phyloP scores from a whole-genome alignment of 2,888 invertebrate genomes.

The Drosophila peninsularis region DNA sequence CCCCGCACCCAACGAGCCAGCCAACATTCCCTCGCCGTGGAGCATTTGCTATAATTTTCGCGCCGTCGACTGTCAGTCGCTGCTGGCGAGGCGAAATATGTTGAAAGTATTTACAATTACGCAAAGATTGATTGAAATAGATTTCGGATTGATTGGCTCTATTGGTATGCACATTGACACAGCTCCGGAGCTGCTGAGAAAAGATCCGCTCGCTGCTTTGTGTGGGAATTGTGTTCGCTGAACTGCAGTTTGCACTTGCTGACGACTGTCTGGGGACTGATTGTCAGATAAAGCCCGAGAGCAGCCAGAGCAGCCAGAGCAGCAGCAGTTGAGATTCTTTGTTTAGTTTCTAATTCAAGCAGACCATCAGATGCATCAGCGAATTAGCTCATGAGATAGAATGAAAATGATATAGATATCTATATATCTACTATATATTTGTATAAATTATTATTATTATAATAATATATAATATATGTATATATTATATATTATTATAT shows the following conservation, averaged over 20 bases:
- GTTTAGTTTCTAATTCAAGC: conserved; percentile 33
- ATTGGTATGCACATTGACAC: conserved; percentile 72
- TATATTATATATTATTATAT: background rate
- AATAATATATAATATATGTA: too few species aligned
- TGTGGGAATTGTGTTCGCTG: conserved; percentile 62
- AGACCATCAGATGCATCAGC: too few species aligned
- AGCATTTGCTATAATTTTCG: conserved; percentile 79
- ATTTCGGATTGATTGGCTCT: conserved; percentile 82
- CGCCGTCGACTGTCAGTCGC: conserved; percentile 55
- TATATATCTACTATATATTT: too few species aligned
- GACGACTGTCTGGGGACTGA: conserved; percentile 51
- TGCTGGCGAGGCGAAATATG: conserved; percentile 72
- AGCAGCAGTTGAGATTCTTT: conserved; percentile 23
- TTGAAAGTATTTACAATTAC: conserved; percentile 84
- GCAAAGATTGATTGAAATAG: conserved; percentile 84
- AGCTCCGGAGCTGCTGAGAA: conserved; percentile 52
- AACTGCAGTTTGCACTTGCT: conserved; percentile 58
- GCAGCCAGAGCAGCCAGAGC: background rate
- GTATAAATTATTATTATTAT: background rate
- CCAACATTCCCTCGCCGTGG: conserved; percentile 12
- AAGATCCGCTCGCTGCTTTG: conserved; percentile 29
- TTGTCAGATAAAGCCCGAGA: conserved; percentile 35
- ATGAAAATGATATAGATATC: too few species aligned
- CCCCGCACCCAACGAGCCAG: conserved; percentile 5
- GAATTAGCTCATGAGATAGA: conserved; percentile 2